Conservation (phyloP, 2,888 invertebrate genomes). For the Coronaproctus castanopsis region DNA sequence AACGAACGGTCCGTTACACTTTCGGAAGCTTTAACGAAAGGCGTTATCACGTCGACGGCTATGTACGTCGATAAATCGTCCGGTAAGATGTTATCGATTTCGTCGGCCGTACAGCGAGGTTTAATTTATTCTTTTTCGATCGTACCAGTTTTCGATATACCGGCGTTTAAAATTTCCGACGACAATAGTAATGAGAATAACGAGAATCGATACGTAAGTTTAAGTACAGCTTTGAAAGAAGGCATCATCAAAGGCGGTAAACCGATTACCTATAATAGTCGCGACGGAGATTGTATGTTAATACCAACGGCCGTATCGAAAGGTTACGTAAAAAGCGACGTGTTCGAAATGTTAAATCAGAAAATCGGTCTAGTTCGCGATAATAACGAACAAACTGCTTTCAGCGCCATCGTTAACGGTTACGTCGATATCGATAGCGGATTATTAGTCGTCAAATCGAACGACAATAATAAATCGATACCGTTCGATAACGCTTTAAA, state of each 20-base stretch:
- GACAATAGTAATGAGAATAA: slow-evolving; percentile 27
- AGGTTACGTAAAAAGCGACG: slow-evolving; percentile 61
- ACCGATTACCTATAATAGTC: slow-evolving; percentile 47
- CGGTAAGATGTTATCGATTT: slow-evolving; percentile 49
- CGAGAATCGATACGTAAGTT: slow-evolving; percentile 52
- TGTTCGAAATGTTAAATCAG: slow-evolving; percentile 63
- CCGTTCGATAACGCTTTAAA: slow-evolving; percentile 72
- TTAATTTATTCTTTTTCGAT: slow-evolving; percentile 69
- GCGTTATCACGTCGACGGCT: slow-evolving; percentile 54
- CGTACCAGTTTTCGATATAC: slow-evolving; percentile 77
- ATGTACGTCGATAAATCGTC: slow-evolving; percentile 55
- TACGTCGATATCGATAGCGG: slow-evolving; percentile 75
- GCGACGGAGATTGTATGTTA: slow-evolving; percentile 51
- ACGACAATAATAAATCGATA: slow-evolving; percentile 38
- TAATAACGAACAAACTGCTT: slow-evolving; percentile 54
- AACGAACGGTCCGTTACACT: slow-evolving; percentile 62
- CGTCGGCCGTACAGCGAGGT: slow-evolving; percentile 75
- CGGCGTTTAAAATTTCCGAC: slow-evolving; percentile 54
- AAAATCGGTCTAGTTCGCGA: slow-evolving; percentile 61
- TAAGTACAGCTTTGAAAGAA: slow-evolving; percentile 57
- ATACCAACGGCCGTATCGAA: slow-evolving; percentile 59
- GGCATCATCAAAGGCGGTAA: slow-evolving; percentile 47
- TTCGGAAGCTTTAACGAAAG: slow-evolving; percentile 60
- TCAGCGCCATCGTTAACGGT: slow-evolving; percentile 71
- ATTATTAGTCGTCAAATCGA: slow-evolving; percentile 53